Base-by-base conservation (phyloP, 1,140 invertebrate species). In the Battus philenor region DNA sequence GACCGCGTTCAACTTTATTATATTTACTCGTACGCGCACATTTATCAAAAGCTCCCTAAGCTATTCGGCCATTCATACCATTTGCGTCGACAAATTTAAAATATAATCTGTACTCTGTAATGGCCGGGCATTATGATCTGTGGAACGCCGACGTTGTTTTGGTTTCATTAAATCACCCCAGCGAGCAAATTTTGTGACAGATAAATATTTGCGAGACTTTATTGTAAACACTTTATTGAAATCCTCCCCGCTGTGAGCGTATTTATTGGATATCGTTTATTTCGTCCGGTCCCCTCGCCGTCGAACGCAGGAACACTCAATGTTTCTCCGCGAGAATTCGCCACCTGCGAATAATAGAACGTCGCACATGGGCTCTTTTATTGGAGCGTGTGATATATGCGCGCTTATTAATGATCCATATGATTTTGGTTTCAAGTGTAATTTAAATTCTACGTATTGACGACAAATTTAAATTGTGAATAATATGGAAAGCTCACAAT, bases 121-220 rank as follows among this genome's bases (percentile, higher is more conserved):
- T 26, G 12, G 15, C 36, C 10, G 36, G 13, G 10, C 18, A 10
- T 38, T 38, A 24, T 38, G 17, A 24, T 38, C 1, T 18, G 10
- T 5, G 6, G 9, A 24, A 18, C 59, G 65, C 59, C 54, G 49
- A 27, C 41, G 38, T 53, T 69, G 61, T 78, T 74, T 66, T 73
- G 69, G 68, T 76, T 78, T 80, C 74, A 82, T 80, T 76, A 76
- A 78, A 78, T 72, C 69, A 58, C 67, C 73, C 68, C 54, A 52
- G 18, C 38, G 56, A 55, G 51, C 39, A 50, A 59, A 62, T 58
- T 58, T 51, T 54, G 55, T 44, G 49, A 65, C 54, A 54, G 43
- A 56, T 71, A 76, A 75, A 80, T 75, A 79, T 75, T 71, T 71
- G 75, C 63, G 29, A 17, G 34, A 58, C 59, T 58, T 61, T 69